These are phyloP conservation scores for Anodontia alba DNA, from an alignment of 2,888 invertebrate species.

Conservation along the genomic window DNA sequence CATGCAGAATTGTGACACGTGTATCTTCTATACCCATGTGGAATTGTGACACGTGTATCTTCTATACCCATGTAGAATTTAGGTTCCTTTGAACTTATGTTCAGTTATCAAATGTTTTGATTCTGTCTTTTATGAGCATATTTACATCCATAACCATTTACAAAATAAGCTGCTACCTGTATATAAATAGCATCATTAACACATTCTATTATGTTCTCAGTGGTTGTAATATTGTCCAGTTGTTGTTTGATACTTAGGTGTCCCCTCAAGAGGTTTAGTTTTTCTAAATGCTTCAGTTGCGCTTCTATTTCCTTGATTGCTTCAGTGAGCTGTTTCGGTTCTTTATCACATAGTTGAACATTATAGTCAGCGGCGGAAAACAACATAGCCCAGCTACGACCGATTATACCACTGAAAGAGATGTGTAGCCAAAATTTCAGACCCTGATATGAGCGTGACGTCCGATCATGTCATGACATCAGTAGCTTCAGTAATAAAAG, in stretches of 20 bases:
- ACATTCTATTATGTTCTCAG: slow-evolving; percentile 89
- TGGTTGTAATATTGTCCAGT: slow-evolving; percentile 90
- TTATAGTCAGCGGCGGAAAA: slow-evolving; percentile 95
- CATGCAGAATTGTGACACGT: no score
- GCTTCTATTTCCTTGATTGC: slow-evolving; percentile 89
- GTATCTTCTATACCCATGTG: no score
- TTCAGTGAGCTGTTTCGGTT: slow-evolving; percentile 68
- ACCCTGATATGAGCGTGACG: no score
- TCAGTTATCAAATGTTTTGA: no score
- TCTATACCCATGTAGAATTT: no score
- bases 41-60: no score
- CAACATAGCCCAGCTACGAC: slow-evolving; percentile 98
- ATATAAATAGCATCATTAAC: slow-evolving; percentile 92
- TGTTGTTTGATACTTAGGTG: slow-evolving; percentile 90
- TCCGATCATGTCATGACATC: no score
- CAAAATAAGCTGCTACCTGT: no score
- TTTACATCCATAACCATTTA: no score
- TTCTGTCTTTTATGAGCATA: no score
- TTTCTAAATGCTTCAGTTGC: slow-evolving; percentile 86
- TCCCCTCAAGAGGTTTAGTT: slow-evolving; percentile 90
- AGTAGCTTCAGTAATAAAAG: no score
- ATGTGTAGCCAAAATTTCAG: not conserved
- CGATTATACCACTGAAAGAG: slow-evolving; percentile 93
- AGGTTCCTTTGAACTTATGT: no score
- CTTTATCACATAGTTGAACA: slow-evolving; percentile 92